Percentiles rank a stretch among this genome's conserved stretches.
Conservation (phyloP, 2,113 vertebrate species). For the Anseranas semipalmata region DNA sequence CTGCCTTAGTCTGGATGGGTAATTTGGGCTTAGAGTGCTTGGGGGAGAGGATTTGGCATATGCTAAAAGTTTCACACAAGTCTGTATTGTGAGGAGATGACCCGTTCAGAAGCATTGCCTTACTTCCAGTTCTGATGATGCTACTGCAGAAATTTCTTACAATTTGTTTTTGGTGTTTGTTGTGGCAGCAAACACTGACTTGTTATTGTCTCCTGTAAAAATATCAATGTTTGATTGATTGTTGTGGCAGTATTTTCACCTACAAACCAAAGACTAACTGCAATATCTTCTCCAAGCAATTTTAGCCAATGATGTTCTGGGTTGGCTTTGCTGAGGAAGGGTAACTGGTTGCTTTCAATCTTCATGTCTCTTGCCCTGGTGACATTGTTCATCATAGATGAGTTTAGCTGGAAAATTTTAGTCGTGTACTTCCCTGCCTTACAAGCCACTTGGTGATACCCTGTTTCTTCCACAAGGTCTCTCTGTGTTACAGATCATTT, state of each 20-base stretch:
- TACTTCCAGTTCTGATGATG: not conserved
- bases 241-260: slow-evolving; percentile 28
- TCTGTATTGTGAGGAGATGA: fast-evolving
- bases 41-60: not conserved
- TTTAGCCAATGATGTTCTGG: slow-evolving; percentile 12
- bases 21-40: fast-evolving
- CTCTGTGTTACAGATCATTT: not conserved
- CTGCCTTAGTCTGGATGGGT: not conserved
- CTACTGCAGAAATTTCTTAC: not conserved
- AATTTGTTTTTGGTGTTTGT: not conserved
- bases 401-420: slow-evolving; percentile 16
- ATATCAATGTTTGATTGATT: slow-evolving; percentile 26
- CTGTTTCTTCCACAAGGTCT: not conserved
- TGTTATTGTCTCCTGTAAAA: slow-evolving; percentile 25
- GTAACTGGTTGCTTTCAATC: slow-evolving; percentile 4
- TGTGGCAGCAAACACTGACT: slow-evolving; percentile 11
- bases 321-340: slow-evolving; percentile 24
- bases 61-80: not conserved
- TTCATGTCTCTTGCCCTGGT: not conserved
- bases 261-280: slow-evolving; percentile 30
- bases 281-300: not conserved
- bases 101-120: not conserved
- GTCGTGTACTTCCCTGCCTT: not conserved
- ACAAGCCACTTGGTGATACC: not conserved
- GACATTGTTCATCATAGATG: not conserved